phyloP scores from a whole-genome alignment of 2,888 invertebrate species.

The Baccha elongata region DNA sequence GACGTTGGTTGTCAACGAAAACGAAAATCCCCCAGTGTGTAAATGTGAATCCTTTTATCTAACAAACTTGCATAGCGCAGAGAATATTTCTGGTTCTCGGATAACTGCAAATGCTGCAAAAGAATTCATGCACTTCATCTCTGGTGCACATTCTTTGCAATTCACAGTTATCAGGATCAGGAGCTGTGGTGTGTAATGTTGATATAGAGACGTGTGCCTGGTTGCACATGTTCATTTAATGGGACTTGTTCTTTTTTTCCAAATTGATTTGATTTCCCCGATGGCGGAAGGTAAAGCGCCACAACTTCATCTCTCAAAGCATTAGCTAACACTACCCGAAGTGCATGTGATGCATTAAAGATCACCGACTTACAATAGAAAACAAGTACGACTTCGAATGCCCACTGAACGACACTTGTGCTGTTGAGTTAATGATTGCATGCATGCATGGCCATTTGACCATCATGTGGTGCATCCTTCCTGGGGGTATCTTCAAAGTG shows the following conservation, averaged over 20 bases:
- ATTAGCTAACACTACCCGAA: slow-evolving; percentile 30
- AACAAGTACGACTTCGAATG: slow-evolving; percentile 51
- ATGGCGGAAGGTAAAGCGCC: slow-evolving; percentile 19
- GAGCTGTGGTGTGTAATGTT: slow-evolving; percentile 51
- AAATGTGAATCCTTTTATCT: slow-evolving; percentile 40
- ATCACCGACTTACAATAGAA: slow-evolving; percentile 62
- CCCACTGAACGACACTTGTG: slow-evolving; percentile 64
- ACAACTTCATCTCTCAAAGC: slow-evolving; percentile 5
- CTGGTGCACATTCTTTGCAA: slow-evolving; percentile 43
- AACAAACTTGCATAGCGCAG: background rate
- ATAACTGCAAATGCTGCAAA: slow-evolving; percentile 24
- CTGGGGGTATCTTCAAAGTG: slow-evolving; percentile 38
- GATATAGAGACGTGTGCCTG: slow-evolving; percentile 62
- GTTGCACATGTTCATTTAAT: slow-evolving; percentile 67
- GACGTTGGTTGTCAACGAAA: slow-evolving; percentile 38
- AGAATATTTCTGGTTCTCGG: background rate
- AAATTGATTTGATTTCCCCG: slow-evolving; percentile 62
- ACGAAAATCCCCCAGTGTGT: slow-evolving; percentile 21
- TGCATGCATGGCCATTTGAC: slow-evolving; percentile 22
- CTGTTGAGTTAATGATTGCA: slow-evolving; percentile 64
- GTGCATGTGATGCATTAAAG: slow-evolving; percentile 67
- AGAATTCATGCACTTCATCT: slow-evolving; percentile 36
- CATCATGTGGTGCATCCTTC: slow-evolving; percentile 9
- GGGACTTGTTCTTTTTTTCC: slow-evolving; percentile 56
- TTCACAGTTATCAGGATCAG: slow-evolving; percentile 67